These are phyloP conservation scores for Carollia perspicillata DNA, from an alignment of 2,113 vertebrate genomes.

Conservation along the genomic window DNA sequence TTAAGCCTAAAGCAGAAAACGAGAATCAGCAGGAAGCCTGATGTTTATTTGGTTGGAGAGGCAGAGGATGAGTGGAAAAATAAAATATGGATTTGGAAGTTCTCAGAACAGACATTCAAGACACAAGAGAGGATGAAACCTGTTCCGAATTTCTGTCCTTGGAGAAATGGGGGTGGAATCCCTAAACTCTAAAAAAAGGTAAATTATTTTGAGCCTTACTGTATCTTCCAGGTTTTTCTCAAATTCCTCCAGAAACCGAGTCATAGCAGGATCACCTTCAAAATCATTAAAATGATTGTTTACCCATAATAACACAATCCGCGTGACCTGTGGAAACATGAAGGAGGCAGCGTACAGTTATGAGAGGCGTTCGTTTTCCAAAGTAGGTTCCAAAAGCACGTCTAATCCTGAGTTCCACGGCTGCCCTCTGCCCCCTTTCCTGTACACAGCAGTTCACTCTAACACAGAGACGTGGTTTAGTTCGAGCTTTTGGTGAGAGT, in stretches of 20 bases:
- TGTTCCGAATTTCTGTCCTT: constrained; percentile 6
- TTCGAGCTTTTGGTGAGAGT: not conserved
- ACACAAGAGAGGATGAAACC: not conserved
- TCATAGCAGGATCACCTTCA: constrained; percentile 96
- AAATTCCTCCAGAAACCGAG: constrained; percentile 94
- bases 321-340: constrained; percentile 87
- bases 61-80: not conserved
- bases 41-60: not conserved
- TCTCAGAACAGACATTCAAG: not conserved
- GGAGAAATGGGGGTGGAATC: not conserved
- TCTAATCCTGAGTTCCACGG: not conserved
- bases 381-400: not conserved
- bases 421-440: not conserved
- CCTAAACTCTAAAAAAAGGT: not conserved
- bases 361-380: not conserved
- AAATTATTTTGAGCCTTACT: constrained; percentile 80
- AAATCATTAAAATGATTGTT: constrained; percentile 99
- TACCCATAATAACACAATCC: constrained; percentile 96
- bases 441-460: not conserved
- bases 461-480: not conserved
- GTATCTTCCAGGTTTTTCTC: constrained; percentile 92
- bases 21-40: not conserved
- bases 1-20: not conserved
- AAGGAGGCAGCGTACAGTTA: not conserved
- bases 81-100: not conserved